Percentiles rank a stretch among this genome's conserved stretches.
phyloP scores from a whole-genome alignment of 2,888 invertebrate genomes.

The Copidosoma aretas region DNA sequence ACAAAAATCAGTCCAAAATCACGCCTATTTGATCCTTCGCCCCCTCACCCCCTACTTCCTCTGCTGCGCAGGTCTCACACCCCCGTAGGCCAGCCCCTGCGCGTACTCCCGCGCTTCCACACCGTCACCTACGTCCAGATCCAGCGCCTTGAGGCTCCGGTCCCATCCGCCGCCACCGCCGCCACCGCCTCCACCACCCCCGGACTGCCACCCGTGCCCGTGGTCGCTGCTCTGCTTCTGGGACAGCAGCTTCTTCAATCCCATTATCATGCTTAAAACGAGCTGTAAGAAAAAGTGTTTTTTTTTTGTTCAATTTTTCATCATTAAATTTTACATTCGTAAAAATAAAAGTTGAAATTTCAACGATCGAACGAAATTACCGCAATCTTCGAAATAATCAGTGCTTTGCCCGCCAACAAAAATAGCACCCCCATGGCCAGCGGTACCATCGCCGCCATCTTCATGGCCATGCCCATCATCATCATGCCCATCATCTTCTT shows the following conservation, averaged over 20 bases:
- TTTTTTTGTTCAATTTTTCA: too few relatives aligned
- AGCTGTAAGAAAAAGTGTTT: too few relatives aligned
- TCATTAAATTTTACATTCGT: too few relatives aligned
- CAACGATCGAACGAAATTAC: too few relatives aligned
- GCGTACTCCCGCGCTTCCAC: slow-evolving; percentile 6
- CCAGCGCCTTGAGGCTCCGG: slow-evolving; percentile 64
- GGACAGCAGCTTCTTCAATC: slow-evolving; percentile 79
- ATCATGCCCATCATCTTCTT: slow-evolving; percentile 91
- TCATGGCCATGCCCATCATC: slow-evolving; percentile 88
- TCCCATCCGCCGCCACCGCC: slow-evolving; percentile 72
- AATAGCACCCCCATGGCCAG: slow-evolving; percentile 82
- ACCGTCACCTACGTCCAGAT: slow-evolving; percentile 68
- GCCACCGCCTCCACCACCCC: slow-evolving; percentile 63
- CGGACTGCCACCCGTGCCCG: slow-evolving; percentile 54
- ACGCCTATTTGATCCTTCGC: not conserved
- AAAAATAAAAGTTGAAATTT: too few relatives aligned
- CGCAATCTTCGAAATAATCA: slow-evolving; percentile 84
- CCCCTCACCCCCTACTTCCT: not conserved
- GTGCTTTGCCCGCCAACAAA: slow-evolving; percentile 83
- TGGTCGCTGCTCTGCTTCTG: slow-evolving; percentile 67
- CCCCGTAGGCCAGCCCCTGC: slow-evolving; percentile 3
- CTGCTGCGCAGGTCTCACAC: not conserved
- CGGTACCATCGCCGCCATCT: slow-evolving; percentile 82
- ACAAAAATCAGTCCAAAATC: too few relatives aligned
- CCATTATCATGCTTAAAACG: slow-evolving; percentile 85